These are phyloP conservation scores for Crocallis elinguaria DNA, from an alignment of 2,888 invertebrate species.

Conservation along the genomic window DNA sequence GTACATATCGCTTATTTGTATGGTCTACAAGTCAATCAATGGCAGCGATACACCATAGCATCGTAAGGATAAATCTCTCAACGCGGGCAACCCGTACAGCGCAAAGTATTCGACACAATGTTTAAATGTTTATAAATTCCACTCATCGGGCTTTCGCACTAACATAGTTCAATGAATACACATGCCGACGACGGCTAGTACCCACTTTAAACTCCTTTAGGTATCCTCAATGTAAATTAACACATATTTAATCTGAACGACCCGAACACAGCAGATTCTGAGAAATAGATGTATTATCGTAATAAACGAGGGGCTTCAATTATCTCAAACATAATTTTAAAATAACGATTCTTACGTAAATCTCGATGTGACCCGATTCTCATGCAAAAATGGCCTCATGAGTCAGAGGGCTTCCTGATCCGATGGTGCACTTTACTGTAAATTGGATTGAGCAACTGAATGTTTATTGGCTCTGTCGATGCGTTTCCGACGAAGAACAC, in stretches of 20 bases:
- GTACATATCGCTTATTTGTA: constrained; percentile 37
- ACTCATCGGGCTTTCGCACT: constrained; percentile 68
- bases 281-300: constrained; percentile 12
- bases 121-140: constrained; percentile 73
- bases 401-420: constrained; percentile 60
- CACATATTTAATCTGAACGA: constrained; percentile 1
- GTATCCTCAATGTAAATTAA: constrained; percentile 4
- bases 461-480: constrained; percentile 69
- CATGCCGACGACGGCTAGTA: constrained; percentile 50
- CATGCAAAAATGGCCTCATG: constrained; percentile 62
- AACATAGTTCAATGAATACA: constrained; percentile 66
- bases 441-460: constrained; percentile 57
- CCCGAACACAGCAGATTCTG: neutral
- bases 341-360: constrained; percentile 57
- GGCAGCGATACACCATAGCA: constrained; percentile 43
- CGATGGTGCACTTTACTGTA: constrained; percentile 61
- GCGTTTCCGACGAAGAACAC: constrained; percentile 53
- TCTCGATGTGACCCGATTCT: constrained; percentile 62
- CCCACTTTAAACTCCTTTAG: constrained; percentile 31
- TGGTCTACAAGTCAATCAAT: constrained; percentile 56
- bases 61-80: constrained; percentile 71
- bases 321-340: constrained; percentile 32
- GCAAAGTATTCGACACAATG: constrained; percentile 52
- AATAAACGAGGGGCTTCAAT: neutral
- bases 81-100: constrained; percentile 53